These are phyloP conservation scores for Pseudoips prasinana DNA, from an alignment of 2,888 invertebrate species.

Conservation along the genomic window DNA sequence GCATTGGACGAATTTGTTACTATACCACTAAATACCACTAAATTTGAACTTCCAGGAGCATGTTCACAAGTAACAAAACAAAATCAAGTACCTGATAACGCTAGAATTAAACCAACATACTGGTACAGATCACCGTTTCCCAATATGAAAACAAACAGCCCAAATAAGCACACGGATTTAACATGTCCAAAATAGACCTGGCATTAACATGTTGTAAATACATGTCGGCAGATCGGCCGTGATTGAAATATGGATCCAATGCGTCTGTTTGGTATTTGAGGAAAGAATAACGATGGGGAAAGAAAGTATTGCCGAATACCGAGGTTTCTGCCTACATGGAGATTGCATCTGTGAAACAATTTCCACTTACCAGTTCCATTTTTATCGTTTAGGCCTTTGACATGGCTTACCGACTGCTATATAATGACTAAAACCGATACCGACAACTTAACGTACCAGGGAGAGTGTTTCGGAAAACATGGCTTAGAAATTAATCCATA, in stretches of 20 bases:
- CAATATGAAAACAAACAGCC: conserved; percentile 60
- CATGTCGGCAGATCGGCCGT: conserved; percentile 54
- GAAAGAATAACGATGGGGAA: conserved; percentile 31
- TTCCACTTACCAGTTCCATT: neutral
- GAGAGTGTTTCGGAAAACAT: too few relatives aligned
- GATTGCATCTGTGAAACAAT: neutral
- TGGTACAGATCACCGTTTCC: conserved; percentile 49
- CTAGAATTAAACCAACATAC: conserved; percentile 28
- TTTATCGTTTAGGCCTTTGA: neutral
- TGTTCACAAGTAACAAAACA: neutral
- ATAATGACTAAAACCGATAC: neutral
- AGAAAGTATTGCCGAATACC: conserved; percentile 11
- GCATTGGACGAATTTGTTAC: too few relatives aligned
- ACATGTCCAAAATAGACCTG: conserved; percentile 66
- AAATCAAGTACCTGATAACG: conserved; percentile 13
- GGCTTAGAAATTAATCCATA: too few relatives aligned
- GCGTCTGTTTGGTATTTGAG: conserved; percentile 45
- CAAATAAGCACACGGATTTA: conserved; percentile 58
- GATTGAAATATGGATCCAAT: conserved; percentile 71
- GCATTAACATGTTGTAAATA: conserved; percentile 61
- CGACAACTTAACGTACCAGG: neutral
- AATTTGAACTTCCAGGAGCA: too few relatives aligned
- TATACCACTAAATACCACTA: too few relatives aligned
- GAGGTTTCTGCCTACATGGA: conserved; percentile 16
- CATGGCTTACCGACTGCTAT: too few relatives aligned